Evolutionary conservation across 2,797 vertebrate genomes (phyloP).

Genomic region (Petrocephalus sullivani): DNA sequence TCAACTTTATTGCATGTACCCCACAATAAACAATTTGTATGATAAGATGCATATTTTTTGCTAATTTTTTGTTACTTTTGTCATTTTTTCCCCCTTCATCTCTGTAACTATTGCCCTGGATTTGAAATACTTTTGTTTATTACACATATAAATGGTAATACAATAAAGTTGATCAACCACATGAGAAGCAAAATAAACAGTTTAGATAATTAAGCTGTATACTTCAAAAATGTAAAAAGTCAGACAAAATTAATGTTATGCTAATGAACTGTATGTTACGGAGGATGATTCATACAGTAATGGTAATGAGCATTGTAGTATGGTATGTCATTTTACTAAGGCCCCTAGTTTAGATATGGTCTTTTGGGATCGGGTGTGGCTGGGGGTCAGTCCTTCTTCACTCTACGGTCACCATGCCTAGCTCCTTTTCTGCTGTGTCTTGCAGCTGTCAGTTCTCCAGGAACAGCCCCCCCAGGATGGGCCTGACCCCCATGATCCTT

Average conservation of each 20-base stretch:
- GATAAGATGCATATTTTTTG: neutral
- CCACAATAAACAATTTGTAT: neutral
- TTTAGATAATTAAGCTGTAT: neutral
- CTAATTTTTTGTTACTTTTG: neutral
- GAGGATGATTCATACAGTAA: neutral
- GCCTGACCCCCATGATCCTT: conserved; percentile 41
- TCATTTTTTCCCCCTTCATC: neutral
- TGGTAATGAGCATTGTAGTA: neutral
- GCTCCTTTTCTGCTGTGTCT: neutral
- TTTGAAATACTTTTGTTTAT: neutral
- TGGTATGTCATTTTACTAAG: neutral
- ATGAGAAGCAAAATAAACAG: neutral
- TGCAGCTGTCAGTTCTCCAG: conserved; percentile 69
- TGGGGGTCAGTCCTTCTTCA: no score
- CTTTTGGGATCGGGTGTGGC: no score
- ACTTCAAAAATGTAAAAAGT: neutral
- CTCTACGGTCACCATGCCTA: no score
- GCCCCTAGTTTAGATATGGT: neutral
- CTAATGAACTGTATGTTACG: neutral
- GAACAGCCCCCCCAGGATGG: conserved; percentile 78
- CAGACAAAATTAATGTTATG: neutral
- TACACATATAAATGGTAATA: neutral
- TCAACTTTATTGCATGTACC: neutral
- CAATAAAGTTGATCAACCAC: neutral
- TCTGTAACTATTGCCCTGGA: neutral